phyloP scores from a whole-genome alignment of 2,797 vertebrate genomes.

The Melanotaenia pygmaea region DNA sequence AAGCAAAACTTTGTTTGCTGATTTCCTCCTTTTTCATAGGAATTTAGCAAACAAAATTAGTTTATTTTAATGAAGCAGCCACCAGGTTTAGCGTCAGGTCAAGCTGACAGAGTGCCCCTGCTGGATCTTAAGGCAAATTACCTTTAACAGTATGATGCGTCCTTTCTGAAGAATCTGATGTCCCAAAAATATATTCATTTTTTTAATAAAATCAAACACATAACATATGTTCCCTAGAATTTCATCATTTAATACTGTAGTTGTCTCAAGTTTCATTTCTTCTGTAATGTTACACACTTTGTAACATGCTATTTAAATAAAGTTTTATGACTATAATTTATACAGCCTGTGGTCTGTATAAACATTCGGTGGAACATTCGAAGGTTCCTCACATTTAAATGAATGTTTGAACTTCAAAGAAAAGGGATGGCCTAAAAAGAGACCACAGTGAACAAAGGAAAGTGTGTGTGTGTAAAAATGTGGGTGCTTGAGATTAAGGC shows the following conservation, averaged over 20 bases:
- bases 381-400: neutral
- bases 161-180: too few relatives aligned
- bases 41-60: neutral
- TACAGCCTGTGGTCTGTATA: neutral
- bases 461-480: neutral
- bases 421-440: neutral
- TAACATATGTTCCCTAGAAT: too few relatives aligned
- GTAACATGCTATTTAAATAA: too few relatives aligned
- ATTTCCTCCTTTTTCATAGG: neutral
- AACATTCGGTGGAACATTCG: too few relatives aligned
- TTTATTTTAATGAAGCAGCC: neutral
- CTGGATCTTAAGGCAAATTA: neutral
- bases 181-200: too few relatives aligned
- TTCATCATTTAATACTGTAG: too few relatives aligned
- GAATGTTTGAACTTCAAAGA: neutral
- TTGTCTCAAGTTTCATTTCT: too few relatives aligned
- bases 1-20: neutral
- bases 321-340: neutral
- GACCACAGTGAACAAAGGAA: neutral
- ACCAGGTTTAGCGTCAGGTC: neutral
- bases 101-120: neutral
- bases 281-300: too few relatives aligned
- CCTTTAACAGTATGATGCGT: neutral
- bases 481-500: slow-evolving; percentile 11
- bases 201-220: too few relatives aligned